phyloP scores from a whole-genome alignment of 2,113 vertebrate genomes.

The Myiozetetes cayanensis region DNA sequence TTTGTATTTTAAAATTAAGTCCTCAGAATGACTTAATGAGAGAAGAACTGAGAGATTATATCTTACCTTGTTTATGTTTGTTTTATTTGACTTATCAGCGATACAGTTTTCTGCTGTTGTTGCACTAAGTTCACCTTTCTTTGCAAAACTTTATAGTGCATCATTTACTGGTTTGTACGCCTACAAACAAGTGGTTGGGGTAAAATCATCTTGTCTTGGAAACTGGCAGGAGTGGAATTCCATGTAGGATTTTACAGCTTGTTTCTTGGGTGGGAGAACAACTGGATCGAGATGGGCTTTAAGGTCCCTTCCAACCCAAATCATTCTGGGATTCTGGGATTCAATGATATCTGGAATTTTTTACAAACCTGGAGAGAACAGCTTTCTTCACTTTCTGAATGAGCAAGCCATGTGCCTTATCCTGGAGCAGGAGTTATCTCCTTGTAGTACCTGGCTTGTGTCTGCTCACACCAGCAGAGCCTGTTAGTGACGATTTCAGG shows the following conservation, averaged over 20 bases:
- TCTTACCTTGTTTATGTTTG: conserved; percentile 30
- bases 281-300: not conserved
- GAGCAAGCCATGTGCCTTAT: not conserved
- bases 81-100: not conserved
- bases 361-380: not conserved
- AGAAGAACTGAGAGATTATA: conserved; percentile 13
- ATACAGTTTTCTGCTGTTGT: not conserved
- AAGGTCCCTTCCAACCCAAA: not conserved
- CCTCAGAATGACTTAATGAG: not conserved
- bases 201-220: not conserved
- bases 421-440: not conserved
- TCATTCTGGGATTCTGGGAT: not conserved
- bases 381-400: not conserved
- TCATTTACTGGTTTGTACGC: not conserved
- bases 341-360: not conserved
- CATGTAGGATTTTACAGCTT: fast-evolving
- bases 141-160: not conserved
- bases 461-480: not conserved
- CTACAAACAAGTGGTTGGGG: not conserved
- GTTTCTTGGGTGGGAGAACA: not conserved
- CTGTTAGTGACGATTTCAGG: not conserved
- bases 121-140: not conserved
- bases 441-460: not conserved
- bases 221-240: not conserved
- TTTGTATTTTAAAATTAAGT: conserved; percentile 62